Evolutionary conservation across 2,113 vertebrate species (phyloP), one percentile per base, ranked within the genome.

Genomic region (Aegotheles bennettii): DNA sequence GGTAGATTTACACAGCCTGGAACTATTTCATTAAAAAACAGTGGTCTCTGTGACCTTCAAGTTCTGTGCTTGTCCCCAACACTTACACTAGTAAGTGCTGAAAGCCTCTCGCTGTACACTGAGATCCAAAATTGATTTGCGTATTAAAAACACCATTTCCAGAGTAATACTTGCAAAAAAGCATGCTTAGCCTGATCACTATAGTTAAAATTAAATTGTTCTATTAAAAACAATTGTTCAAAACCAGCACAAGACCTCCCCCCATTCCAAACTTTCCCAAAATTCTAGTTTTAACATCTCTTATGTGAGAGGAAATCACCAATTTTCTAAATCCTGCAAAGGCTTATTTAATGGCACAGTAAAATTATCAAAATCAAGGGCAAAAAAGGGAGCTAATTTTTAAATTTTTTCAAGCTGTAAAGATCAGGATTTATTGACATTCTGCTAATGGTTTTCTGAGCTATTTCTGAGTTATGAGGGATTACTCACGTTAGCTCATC

Each of bases 401-500:
- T 14, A 15, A 2, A 19, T 17, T 76, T 76, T 12, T 54, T 42
- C 59, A 61, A 83, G 56, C 18, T 6, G 0, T 40, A 67, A 28
- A 20, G 54, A 43, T 11, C 10, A 48, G 24, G 20, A 16, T n/a
- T 59, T 17, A 40, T 63, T 35, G 65, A 35, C 11, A 35, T 0
- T 21, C 31, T 45, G 60, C 74, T 59, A 84, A 45, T 0, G n/a
- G 64, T 36, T 73, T n/a, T 51, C 4, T 14, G 91, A 96, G 94
- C 84, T 94, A 36, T 73, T n/a, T 51, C 4, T 14, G 91, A 96
- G 94, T 83, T 94, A 75, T 6, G 20, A n/a, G 2, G 60, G 91
- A 57, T 93, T 96, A 98, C 98, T 98, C 95, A 99, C 99, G 98
- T 99, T 67, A 99, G 94, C 84, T 99, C 99, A 88, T 99, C 99